Evolutionary conservation across 1,140 invertebrate species (phyloP).

Genomic region (Pogonognathellus flavescens): DNA sequence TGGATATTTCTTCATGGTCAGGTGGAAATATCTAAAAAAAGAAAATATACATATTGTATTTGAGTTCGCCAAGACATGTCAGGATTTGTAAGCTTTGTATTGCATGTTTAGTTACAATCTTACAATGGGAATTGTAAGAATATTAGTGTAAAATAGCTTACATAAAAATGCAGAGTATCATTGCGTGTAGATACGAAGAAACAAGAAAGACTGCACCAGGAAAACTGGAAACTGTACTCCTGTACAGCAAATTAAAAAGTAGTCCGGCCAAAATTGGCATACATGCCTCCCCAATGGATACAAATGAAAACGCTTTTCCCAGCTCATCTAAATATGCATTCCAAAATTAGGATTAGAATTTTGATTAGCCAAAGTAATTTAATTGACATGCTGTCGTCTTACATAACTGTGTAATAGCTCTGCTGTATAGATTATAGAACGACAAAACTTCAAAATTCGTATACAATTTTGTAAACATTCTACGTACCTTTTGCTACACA

Average conservation of each 20-base stretch:
- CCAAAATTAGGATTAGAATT: no score
- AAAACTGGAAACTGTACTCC: conserved; percentile 31
- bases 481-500: conserved; percentile 57
- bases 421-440: no score
- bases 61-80: no score
- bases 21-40: conserved; percentile 56
- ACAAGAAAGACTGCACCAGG: conserved; percentile 54
- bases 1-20: conserved; percentile 53
- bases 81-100: no score
- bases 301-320: conserved; percentile 63
- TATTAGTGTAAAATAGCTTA: conserved; percentile 51
- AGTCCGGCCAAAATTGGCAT: conserved; percentile 59
- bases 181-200: conserved; percentile 48
- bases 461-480: no score
- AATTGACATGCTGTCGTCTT: no score
- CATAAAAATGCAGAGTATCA: conserved; percentile 60
- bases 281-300: conserved; percentile 58
- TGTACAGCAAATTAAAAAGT: conserved; percentile 55
- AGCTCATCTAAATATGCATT: conserved; percentile 60
- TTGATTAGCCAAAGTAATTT: no score
- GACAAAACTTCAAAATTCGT: no score
- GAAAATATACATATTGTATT: conserved; percentile 1
- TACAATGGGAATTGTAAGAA: neutral
- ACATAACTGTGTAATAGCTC: no score
- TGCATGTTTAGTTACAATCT: no score